Percentiles rank a stretch among this genome's conserved stretches.
Evolutionary conservation across 2,797 vertebrate species (phyloP).

Genomic region (Trachops cirrhosus): DNA sequence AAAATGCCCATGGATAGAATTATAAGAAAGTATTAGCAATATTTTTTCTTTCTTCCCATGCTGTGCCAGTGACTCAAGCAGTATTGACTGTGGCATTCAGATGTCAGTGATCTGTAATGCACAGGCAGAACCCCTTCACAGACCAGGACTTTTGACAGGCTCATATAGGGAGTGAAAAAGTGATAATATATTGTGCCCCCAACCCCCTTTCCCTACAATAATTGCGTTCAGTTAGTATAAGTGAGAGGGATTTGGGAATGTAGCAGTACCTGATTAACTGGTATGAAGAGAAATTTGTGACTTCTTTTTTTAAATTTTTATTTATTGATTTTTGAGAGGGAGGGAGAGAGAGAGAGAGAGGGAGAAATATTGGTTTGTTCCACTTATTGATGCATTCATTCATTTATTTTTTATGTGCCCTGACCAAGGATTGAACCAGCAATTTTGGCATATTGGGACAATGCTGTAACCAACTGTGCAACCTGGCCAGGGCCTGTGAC

Average conservation of each 20-base stretch:
- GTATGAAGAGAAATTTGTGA: background rate
- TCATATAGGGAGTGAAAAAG: background rate
- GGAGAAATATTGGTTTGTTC: background rate
- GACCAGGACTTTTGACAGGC: background rate
- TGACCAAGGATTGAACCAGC: background rate
- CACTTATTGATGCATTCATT: background rate
- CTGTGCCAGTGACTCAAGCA: background rate
- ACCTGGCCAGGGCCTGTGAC: background rate
- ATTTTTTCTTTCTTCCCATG: background rate
- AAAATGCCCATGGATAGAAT: background rate
- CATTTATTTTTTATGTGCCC: background rate
- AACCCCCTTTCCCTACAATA: background rate
- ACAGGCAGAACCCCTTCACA: background rate
- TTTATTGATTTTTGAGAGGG: background rate
- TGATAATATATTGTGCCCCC: background rate
- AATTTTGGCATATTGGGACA: background rate
- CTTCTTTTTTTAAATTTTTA: background rate
- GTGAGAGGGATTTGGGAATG: background rate
- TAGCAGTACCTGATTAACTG: background rate
- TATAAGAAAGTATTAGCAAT: background rate
- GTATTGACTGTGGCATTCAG: constrained; percentile 5
- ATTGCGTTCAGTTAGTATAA: background rate
- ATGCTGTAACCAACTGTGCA: background rate
- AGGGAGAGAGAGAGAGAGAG: background rate
- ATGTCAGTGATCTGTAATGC: background rate